Conservation (phyloP, 2,113 vertebrate genomes). For the Myotis brandtii region DNA sequence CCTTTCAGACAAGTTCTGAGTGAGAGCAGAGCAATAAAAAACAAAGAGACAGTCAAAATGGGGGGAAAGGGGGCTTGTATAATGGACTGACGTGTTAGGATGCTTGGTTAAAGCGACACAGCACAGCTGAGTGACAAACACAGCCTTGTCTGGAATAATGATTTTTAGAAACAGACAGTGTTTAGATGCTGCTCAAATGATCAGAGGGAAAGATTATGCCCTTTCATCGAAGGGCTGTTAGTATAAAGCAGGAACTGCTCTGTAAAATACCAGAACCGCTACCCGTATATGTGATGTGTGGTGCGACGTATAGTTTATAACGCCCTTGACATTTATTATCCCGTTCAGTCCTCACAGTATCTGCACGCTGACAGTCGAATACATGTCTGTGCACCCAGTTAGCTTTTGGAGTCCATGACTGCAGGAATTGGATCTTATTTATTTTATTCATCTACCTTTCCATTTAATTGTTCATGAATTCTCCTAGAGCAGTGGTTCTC, state of each 20-base stretch:
- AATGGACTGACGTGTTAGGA: background rate
- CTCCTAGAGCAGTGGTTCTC: background rate
- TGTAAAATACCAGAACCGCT: background rate
- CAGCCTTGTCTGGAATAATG: constrained; percentile 62
- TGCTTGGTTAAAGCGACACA: constrained; percentile 41
- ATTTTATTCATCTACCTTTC: background rate
- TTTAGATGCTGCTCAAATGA: constrained; percentile 42
- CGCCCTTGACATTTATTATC: background rate
- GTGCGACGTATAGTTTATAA: background rate
- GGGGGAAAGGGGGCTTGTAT: background rate
- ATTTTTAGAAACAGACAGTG: constrained; percentile 60
- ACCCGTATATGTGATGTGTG: background rate
- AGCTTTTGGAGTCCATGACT: background rate
- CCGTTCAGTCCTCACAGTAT: background rate
- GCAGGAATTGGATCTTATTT: background rate
- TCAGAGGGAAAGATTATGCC: constrained; percentile 1
- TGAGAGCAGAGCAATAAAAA: constrained; percentile 46
- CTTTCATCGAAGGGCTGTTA: background rate
- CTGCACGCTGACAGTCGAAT: background rate
- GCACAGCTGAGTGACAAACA: constrained; percentile 56
- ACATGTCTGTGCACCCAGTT: background rate
- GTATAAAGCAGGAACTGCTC: background rate
- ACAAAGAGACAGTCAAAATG: constrained; percentile 43
- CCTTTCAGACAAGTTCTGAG: constrained; percentile 60
- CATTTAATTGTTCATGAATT: background rate